A percentile compares a stretch with the other conserved stretches of the same genome.
Evolutionary conservation across 2,888 invertebrate species (phyloP).

Genomic region (Gari tellinella): DNA sequence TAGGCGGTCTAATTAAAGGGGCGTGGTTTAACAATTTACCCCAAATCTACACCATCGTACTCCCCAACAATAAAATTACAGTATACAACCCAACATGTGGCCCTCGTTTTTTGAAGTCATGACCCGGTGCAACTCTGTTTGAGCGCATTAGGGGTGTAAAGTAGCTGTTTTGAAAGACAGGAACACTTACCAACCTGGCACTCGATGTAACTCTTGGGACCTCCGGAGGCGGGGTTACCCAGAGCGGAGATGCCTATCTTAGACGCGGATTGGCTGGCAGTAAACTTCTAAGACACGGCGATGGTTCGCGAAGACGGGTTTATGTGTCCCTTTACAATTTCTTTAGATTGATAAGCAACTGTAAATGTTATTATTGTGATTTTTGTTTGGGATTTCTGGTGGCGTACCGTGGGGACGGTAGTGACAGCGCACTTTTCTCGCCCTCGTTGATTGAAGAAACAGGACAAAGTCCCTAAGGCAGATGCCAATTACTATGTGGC

Average conservation of each 20-base stretch:
- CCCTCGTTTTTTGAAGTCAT: constrained; percentile 7
- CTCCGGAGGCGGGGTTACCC: constrained; percentile 27
- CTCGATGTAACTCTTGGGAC: not conserved
- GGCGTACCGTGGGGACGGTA: constrained; percentile 25
- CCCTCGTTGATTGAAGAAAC: constrained; percentile 25
- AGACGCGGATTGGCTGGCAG: constrained; percentile 32
- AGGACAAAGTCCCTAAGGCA: constrained; percentile 17
- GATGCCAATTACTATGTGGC: constrained; percentile 33
- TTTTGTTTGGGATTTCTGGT: constrained; percentile 37
- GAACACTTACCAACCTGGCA: not conserved
- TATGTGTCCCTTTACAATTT: constrained; percentile 11
- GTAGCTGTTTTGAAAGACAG: too few species aligned
- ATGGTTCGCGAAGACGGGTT: constrained; percentile 36
- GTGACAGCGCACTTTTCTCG: constrained; percentile 28
- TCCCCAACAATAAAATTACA: constrained; percentile 15
- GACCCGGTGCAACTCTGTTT: not conserved
- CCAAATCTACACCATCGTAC: constrained; percentile 9
- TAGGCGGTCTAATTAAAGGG: constrained; percentile 34
- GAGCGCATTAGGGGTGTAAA: constrained; percentile 3
- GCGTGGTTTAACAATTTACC: constrained; percentile 15
- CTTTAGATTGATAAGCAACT: constrained; percentile 46
- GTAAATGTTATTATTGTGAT: constrained; percentile 47
- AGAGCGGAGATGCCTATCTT: not conserved
- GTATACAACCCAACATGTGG: constrained; percentile 11
- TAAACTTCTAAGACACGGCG: constrained; percentile 31